These are phyloP conservation scores for Ploceus nigricollis DNA, from an alignment of 2,113 vertebrate species.

Conservation along the genomic window DNA sequence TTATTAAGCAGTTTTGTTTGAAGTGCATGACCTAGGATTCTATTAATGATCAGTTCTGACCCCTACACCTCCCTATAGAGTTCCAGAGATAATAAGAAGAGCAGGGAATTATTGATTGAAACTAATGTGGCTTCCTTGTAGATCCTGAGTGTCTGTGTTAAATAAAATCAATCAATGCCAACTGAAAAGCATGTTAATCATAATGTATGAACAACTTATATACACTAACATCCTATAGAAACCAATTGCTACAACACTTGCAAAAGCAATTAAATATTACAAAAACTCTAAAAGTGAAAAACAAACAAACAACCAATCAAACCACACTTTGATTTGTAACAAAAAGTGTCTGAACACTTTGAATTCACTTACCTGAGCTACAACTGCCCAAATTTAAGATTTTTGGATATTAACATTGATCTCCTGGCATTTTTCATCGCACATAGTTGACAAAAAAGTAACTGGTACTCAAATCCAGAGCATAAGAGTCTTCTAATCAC, in stretches of 20 bases:
- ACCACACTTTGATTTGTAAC: not conserved
- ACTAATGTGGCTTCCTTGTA: not conserved
- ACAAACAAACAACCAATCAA: not conserved
- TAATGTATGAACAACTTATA: not conserved
- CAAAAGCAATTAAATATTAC: not conserved
- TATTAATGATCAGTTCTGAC: slow-evolving; percentile 30
- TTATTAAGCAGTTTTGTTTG: not conserved
- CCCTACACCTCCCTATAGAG: not conserved
- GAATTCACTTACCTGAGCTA: not conserved
- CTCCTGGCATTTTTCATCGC: not conserved
- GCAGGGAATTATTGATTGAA: slow-evolving; percentile 28
- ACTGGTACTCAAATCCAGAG: not conserved
- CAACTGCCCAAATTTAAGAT: not conserved
- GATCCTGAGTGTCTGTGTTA: not conserved
- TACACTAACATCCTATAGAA: not conserved
- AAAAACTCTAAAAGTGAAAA: not conserved
- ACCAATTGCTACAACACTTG: not conserved
- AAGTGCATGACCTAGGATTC: slow-evolving; percentile 19
- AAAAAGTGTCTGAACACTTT: not conserved
- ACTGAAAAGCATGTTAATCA: not conserved
- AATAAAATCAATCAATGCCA: not conserved
- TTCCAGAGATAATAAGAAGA: not conserved
- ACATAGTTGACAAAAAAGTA: not conserved
- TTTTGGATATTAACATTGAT: not conserved
- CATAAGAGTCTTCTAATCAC: not conserved